phyloP scores from a whole-genome alignment of 2,888 invertebrate species.

The Nomada lathburiana region DNA sequence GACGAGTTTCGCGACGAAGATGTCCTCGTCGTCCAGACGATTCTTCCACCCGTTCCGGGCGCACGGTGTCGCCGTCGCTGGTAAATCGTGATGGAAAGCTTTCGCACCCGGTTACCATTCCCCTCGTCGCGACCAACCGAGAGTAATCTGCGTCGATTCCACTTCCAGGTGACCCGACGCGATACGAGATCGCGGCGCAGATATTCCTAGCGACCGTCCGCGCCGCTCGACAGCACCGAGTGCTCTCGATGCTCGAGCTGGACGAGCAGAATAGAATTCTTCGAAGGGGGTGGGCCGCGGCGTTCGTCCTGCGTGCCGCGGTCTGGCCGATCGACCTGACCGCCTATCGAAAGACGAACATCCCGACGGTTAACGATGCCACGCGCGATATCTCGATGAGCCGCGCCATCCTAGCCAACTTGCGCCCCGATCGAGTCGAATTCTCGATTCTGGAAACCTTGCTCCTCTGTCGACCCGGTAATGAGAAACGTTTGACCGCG shows the following conservation, averaged over 20 bases:
- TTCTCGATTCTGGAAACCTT: conserved; percentile 85
- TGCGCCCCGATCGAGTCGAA: conserved; percentile 85
- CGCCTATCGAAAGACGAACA: conserved; percentile 55
- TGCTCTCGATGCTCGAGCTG: conserved; percentile 85
- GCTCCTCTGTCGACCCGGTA: conserved; percentile 85
- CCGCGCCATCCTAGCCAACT: conserved; percentile 82
- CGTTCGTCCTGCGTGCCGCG: conserved; percentile 86
- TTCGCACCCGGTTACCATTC: too few relatives aligned
- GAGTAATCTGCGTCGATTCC: too few relatives aligned
- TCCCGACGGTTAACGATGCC: not conserved
- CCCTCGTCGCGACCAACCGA: too few relatives aligned
- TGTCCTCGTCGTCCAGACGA: too few relatives aligned
- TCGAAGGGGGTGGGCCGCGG: conserved; percentile 86
- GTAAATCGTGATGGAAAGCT: too few relatives aligned
- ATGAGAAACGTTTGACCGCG: conserved; percentile 11
- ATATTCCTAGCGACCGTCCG: conserved; percentile 87
- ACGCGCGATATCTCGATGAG: conserved; percentile 71
- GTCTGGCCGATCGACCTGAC: conserved; percentile 86
- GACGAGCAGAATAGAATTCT: conserved; percentile 86
- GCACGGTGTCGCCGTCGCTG: too few relatives aligned
- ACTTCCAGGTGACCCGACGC: conserved; percentile 72
- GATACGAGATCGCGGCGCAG: conserved; percentile 87
- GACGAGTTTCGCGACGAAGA: not conserved
- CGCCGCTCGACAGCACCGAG: conserved; percentile 86
- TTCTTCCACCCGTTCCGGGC: too few relatives aligned